Evolutionary conservation across 2,797 vertebrate genomes (phyloP).

Genomic region (Notamacropus eugenii): DNA sequence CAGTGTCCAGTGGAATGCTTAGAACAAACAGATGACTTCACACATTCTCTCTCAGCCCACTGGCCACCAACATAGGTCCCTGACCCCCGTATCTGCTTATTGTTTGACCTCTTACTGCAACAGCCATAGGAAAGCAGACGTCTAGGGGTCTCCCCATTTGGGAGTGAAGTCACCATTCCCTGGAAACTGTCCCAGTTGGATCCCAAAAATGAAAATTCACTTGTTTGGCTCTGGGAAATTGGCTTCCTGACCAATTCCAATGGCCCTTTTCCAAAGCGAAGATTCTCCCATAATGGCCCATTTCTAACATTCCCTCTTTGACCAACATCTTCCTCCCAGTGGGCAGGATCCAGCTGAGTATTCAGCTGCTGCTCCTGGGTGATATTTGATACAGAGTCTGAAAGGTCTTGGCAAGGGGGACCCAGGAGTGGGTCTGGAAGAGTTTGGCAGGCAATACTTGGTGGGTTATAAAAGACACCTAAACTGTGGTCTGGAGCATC

Average conservation of each 20-base stretch:
- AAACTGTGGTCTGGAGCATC: conserved; percentile 43
- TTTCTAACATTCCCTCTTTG: conserved; percentile 65
- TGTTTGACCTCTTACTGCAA: conserved; percentile 89
- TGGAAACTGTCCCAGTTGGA: conserved; percentile 96
- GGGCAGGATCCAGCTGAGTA: conserved; percentile 44
- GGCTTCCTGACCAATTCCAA: conserved; percentile 87
- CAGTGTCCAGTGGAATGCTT: conserved; percentile 81
- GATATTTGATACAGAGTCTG: not conserved
- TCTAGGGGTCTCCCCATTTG: conserved; percentile 84
- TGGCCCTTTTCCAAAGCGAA: conserved; percentile 73
- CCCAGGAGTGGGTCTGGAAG: conserved; percentile 44
- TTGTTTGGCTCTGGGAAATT: conserved; percentile 91
- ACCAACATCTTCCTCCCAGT: conserved; percentile 61
- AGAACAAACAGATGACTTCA: conserved; percentile 81
- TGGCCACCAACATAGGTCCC: conserved; percentile 85
- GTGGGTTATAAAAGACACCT: conserved; percentile 51
- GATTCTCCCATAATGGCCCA: conserved; percentile 70
- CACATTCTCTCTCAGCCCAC: conserved; percentile 89
- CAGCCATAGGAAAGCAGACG: conserved; percentile 88
- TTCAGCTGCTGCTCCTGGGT: conserved; percentile 51
- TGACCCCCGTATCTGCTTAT: conserved; percentile 87
- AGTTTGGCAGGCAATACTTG: conserved; percentile 67
- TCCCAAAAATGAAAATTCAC: conserved; percentile 91
- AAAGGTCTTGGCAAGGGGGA: conserved; percentile 58
- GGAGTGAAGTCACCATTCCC: conserved; percentile 92